Base-by-base conservation (phyloP, 2,113 vertebrate genomes). In the Barnardius zonarius region DNA sequence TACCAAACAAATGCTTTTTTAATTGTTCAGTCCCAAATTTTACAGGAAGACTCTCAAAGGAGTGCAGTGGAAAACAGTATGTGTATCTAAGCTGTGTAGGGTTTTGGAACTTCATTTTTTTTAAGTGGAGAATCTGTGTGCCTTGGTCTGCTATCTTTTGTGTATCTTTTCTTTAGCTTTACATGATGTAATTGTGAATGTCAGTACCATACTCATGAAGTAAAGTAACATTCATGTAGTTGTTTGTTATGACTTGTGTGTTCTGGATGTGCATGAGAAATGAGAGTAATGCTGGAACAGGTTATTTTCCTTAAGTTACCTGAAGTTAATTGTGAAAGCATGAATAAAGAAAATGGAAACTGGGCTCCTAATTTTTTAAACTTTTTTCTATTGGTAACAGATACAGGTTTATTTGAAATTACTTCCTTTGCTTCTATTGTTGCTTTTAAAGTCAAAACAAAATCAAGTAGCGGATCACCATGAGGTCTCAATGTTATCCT, bases 211-310 rank as follows among this genome's bases (percentile, higher is more conserved):
- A 9, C 13, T 68, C 37, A 41, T 63, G 11, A 63, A 75, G 68
- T 12, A 30, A 43, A 37, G 19, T 77, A 43, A 30, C 33, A 51
- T 16, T 64, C 12, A 7, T 75, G 48, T 20, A 51, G 6, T 22
- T 82, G 18, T 77, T 86, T 4, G 1, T 57, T 59, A 30, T 8
- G 37, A 23, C 20, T 80, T 80, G 8, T 33, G 9, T 0, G 0
- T 88, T 90, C 39, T 73, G 44, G 57, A 15, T 51, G 31, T 69
- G 30, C 37, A 19, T 23, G 7, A 75, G 68, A 64, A 85, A 66
- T 80, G 6, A 24, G 61, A 80, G 44, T 61, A 77, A 43, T 7
- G n/a, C 25, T 55, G 39, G 19, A 83, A 28, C 17, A 72, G 16
- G 14, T 49, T 39, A 24, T 55, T 69, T 69, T 75, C 31, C 37